Evolutionary conservation across 2,797 vertebrate genomes (phyloP).

Genomic region (Anguilla megastoma): DNA sequence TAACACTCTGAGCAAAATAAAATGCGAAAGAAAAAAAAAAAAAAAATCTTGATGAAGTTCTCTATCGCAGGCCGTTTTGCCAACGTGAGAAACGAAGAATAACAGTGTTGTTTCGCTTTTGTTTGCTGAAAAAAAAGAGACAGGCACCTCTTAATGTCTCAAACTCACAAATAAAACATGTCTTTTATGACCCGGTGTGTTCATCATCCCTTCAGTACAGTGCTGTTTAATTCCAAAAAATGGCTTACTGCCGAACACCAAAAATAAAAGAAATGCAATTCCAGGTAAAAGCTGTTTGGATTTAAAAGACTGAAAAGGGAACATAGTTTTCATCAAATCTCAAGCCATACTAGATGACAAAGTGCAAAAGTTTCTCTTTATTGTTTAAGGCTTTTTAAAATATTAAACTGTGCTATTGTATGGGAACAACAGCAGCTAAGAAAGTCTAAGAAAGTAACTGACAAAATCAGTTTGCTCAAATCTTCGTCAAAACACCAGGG

Average conservation of each 20-base stretch:
- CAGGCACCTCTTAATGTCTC: slow-evolving; percentile 25
- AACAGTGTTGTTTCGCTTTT: not conserved
- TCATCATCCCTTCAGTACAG: slow-evolving; percentile 18
- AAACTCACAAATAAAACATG: slow-evolving; percentile 27
- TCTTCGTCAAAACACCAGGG: not conserved
- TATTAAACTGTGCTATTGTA: not conserved
- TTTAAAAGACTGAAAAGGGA: slow-evolving; percentile 23
- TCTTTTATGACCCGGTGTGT: slow-evolving; percentile 26
- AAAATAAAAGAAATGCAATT: slow-evolving; percentile 32
- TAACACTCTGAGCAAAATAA: not conserved
- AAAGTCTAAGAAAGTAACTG: slow-evolving; percentile 9
- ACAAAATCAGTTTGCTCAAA: slow-evolving; percentile 11
- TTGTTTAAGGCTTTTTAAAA: not conserved
- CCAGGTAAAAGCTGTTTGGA: slow-evolving; percentile 26
- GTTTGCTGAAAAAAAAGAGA: not conserved
- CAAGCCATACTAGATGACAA: not conserved
- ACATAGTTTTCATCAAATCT: not conserved
- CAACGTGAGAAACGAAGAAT: not conserved
- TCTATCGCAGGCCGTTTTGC: not conserved
- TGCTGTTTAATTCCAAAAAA: not conserved
- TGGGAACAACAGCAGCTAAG: not conserved
- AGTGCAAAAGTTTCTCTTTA: not conserved
- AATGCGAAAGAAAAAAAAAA: not conserved
- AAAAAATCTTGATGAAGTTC: not conserved
- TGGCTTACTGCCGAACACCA: slow-evolving; percentile 26